Percentiles rank a stretch among this genome's conserved stretches.
These are phyloP conservation scores for Parapsyche elsis DNA, from an alignment of 1,140 invertebrate species.

Conservation along the genomic window DNA sequence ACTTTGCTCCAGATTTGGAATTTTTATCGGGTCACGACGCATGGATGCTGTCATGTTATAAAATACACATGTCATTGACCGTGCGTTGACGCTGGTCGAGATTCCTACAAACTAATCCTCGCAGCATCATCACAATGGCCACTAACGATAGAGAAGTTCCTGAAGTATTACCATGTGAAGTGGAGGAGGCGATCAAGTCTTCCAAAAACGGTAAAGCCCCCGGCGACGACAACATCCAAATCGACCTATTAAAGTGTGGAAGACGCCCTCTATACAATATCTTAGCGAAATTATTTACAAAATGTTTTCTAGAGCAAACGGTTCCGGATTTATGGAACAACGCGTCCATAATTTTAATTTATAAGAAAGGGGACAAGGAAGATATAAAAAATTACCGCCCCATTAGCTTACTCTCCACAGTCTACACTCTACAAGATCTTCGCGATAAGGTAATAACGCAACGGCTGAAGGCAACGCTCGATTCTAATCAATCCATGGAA, in stretches of 20 bases:
- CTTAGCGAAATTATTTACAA: neutral
- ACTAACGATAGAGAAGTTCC: no score
- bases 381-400: neutral
- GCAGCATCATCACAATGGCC: no score
- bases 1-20: no score
- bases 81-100: no score
- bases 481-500: constrained; percentile 58
- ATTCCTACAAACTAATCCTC: no score
- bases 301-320: neutral
- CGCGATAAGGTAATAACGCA: neutral
- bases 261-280: neutral
- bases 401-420: neutral
- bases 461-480: constrained; percentile 23
- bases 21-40: no score
- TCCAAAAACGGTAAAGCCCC: neutral
- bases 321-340: neutral
- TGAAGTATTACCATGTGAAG: neutral
- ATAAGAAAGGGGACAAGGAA: neutral
- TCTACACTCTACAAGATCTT: neutral
- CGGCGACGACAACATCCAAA: neutral
- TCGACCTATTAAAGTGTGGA: neutral
- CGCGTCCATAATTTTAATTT: neutral
- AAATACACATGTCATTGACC: no score
- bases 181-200: neutral
- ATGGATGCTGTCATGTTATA: no score